A percentile compares a stretch with the other conserved stretches of the same genome.
These are phyloP conservation scores for Sciurus niger DNA, from an alignment of 2,113 vertebrate genomes.

Conservation along the genomic window DNA sequence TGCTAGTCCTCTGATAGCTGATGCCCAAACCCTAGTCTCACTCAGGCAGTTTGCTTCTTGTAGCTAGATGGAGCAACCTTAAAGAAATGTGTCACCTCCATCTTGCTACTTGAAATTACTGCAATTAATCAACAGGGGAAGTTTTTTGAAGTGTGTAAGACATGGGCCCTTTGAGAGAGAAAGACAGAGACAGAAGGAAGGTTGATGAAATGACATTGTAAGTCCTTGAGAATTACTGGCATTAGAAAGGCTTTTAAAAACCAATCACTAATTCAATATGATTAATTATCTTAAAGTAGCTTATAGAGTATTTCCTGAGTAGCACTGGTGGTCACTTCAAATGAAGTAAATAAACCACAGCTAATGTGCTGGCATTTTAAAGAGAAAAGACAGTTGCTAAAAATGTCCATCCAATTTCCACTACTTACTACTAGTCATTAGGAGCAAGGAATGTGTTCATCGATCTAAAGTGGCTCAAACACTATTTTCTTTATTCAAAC, in stretches of 20 bases:
- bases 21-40: neutral
- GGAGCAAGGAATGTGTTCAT: constrained; percentile 66
- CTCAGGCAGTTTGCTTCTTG: constrained; percentile 20
- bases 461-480: constrained; percentile 54
- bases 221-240: constrained; percentile 69
- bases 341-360: constrained; percentile 79
- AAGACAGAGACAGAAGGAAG: neutral
- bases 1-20: neutral
- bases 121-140: neutral
- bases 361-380: constrained; percentile 78
- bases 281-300: constrained; percentile 81
- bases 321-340: constrained; percentile 69
- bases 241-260: constrained; percentile 80
- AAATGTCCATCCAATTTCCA: constrained; percentile 74
- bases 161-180: neutral
- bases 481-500: constrained; percentile 66
- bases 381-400: constrained; percentile 77
- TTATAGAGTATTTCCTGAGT: constrained; percentile 80
- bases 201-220: constrained; percentile 41
- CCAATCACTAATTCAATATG: constrained; percentile 76
- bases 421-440: constrained; percentile 75
- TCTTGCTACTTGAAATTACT: neutral
- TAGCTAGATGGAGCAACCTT: constrained; percentile 30
- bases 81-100: neutral
- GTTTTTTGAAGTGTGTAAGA: constrained; percentile 39